Evolutionary conservation across 2,888 invertebrate genomes (phyloP), one percentile per base, ranked within the genome.

Genomic region (Polia nebulosa): DNA sequence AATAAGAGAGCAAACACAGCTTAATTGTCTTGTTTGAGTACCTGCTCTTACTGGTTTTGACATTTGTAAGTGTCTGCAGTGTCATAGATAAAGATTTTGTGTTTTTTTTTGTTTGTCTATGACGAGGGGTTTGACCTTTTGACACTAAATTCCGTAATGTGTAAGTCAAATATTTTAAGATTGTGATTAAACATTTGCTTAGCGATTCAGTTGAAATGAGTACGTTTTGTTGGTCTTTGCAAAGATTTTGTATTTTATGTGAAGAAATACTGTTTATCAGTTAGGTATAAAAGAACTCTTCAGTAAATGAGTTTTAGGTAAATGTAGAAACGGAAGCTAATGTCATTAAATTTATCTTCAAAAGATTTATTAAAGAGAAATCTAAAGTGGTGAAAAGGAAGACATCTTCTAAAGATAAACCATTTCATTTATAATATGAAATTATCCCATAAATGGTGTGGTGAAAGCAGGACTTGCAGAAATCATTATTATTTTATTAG

Each of bases 401-500:
- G 6, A 45, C 17, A 45, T 25, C 0, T 36, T 44, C 11, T 29
- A 20, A 49, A 59, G 39, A n/a, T 32, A 44, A 27, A 47, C 25
- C 49, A n/a, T 63, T 57, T 13, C 45, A 55, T 52, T 22, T 45
- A 39, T 25, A 49, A 32, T 34, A 65, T 60, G 17, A 55, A 27
- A 41, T 62, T n/a, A 72, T 34, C 15, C 47, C 55, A 64, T 39
- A 65, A 41, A 64, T 36, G 34, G 36, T 13, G 57, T 27, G 17
- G 79, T 68, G 77, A 82, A 84, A 82, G 72, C 68, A 67, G 39
- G 61, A 57, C 41, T 78, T 79, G 68, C 61, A 67, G 32, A 74
- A 62, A 55, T 75, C 72, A 79, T 89, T 87, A 89, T 82, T 83
- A 85, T 89, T 90, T 90, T 90, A 90, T 86, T 84, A 84, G 72